Evolutionary conservation across 1,140 invertebrate genomes (phyloP).

Genomic region (Heliconius nattereri): DNA sequence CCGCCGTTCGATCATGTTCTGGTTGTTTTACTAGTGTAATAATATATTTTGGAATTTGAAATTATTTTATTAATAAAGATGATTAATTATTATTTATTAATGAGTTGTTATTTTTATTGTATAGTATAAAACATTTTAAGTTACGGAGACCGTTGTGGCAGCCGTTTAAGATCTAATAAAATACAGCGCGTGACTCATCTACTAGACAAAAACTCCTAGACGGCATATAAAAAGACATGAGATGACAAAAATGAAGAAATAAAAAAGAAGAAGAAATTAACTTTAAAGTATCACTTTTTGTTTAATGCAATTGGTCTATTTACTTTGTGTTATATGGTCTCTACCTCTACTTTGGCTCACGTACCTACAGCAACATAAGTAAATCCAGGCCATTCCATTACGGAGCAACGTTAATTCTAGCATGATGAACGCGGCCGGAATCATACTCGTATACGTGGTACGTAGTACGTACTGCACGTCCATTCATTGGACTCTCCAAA

Average conservation of each 20-base stretch:
- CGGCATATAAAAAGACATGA: background rate
- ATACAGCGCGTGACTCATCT: background rate
- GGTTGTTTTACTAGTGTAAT: too few species aligned
- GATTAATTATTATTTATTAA: too few species aligned
- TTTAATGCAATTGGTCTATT: background rate
- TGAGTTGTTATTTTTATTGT: too few species aligned
- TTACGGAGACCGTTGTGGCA: too few species aligned
- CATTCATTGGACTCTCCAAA: background rate
- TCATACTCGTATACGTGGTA: background rate
- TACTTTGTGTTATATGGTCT: background rate
- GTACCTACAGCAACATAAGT: too few species aligned
- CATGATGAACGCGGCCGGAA: background rate
- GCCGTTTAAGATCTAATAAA: too few species aligned
- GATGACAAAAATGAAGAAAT: slow-evolving; percentile 1
- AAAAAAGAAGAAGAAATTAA: too few species aligned
- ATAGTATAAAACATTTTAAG: too few species aligned
- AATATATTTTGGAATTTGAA: too few species aligned
- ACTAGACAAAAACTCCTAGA: background rate
- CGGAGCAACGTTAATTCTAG: background rate
- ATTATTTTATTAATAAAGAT: too few species aligned
- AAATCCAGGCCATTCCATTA: background rate
- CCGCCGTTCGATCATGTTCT: too few species aligned
- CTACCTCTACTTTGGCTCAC: too few species aligned
- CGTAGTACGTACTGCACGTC: background rate
- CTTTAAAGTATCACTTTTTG: background rate